A percentile compares a stretch with the other conserved stretches of the same genome.
phyloP scores from a whole-genome alignment of 2,113 vertebrate species.

The Donacobius atricapilla region DNA sequence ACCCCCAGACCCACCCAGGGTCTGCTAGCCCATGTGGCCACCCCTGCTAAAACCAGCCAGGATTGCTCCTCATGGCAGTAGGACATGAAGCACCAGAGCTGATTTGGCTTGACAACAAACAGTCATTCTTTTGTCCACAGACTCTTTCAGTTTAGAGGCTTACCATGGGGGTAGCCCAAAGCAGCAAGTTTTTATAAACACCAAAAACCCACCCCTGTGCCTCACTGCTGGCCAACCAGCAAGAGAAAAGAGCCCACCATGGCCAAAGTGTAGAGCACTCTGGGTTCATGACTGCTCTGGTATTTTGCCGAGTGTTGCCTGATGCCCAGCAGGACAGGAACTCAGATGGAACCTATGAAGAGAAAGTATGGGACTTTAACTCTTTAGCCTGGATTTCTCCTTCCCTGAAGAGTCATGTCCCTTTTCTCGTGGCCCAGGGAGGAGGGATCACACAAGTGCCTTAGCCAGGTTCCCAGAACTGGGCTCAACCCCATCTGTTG shows the following conservation, averaged over 20 bases:
- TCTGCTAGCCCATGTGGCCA: background rate
- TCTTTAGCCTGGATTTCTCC: background rate
- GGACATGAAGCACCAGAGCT: background rate
- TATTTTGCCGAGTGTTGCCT: background rate
- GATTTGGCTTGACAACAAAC: background rate
- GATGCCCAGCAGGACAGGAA: background rate
- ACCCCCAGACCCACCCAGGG: background rate
- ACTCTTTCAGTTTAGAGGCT: background rate
- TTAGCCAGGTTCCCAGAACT: fast-evolving
- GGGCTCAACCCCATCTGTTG: background rate
- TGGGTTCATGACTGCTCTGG: fast-evolving
- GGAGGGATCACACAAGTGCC: background rate
- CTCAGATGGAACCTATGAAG: background rate
- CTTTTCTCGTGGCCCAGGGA: background rate
- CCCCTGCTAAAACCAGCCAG: background rate
- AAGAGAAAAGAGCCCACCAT: fast-evolving
- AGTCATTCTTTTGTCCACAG: background rate
- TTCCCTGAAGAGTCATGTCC: background rate
- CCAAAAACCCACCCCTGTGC: background rate
- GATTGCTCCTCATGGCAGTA: background rate
- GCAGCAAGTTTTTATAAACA: background rate
- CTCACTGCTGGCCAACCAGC: background rate
- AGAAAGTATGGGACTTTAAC: background rate
- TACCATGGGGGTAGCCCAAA: background rate
- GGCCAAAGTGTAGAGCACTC: fast-evolving